Evolutionary conservation across 2,888 invertebrate species (phyloP).

Genomic region (Cecidostiba fungosa): DNA sequence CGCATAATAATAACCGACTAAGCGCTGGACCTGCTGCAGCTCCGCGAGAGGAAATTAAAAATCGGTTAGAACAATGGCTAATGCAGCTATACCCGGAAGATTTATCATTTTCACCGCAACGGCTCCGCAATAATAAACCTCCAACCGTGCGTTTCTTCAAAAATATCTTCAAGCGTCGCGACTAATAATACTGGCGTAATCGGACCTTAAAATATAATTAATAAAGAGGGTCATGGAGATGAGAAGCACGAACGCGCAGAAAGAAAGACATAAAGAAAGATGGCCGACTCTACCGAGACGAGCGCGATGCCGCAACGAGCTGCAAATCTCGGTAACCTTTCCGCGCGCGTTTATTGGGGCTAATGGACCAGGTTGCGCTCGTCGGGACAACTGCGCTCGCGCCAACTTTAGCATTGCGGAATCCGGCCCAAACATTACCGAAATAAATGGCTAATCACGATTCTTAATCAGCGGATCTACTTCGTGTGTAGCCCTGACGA

Average conservation of each 20-base stretch:
- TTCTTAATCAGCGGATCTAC: conserved; percentile 75
- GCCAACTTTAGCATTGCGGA: conserved; percentile 76
- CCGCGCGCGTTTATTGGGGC: conserved; percentile 73
- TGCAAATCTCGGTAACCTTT: conserved; percentile 58
- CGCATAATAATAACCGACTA: conserved; percentile 40
- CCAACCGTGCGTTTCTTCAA: neutral
- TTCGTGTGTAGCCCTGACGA: conserved; percentile 52
- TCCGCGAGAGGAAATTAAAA: conserved; percentile 16
- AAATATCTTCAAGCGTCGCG: neutral
- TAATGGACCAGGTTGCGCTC: conserved; percentile 78
- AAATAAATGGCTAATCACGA: conserved; percentile 78
- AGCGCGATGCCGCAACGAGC: conserved; percentile 39
- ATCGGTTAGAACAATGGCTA: conserved; percentile 29
- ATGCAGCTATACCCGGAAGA: neutral
- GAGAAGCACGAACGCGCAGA: neutral
- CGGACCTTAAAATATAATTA: conserved; percentile 40
- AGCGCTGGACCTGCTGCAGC: neutral
- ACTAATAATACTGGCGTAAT: neutral
- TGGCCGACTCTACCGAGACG: neutral
- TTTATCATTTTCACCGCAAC: neutral
- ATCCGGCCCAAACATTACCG: conserved; percentile 77
- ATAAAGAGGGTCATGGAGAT: conserved; percentile 46
- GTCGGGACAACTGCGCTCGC: conserved; percentile 67
- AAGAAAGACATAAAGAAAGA: conserved; percentile 7
- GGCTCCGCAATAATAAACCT: neutral